These are phyloP conservation scores for Leptarthrus brevirostris DNA, from an alignment of 2,888 invertebrate genomes.

Conservation along the genomic window DNA sequence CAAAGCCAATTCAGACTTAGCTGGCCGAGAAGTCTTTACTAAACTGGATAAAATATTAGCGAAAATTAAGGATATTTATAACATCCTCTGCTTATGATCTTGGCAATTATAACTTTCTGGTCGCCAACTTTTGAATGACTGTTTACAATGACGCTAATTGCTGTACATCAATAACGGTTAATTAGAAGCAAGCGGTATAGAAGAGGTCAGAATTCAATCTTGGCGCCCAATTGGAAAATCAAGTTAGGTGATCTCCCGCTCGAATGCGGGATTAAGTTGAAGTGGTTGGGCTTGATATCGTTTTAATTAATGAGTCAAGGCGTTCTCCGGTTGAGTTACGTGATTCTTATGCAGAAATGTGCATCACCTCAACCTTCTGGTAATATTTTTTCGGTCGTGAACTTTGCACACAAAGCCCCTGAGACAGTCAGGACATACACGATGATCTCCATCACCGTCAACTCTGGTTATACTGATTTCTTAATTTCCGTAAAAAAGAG, in stretches of 20 bases:
- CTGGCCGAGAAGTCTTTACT: neutral
- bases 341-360: constrained; percentile 31
- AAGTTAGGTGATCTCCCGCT: neutral
- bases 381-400: constrained; percentile 10
- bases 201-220: constrained; percentile 25
- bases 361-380: constrained; percentile 31
- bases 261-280: neutral
- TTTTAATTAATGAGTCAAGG: constrained; percentile 46
- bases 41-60: constrained; percentile 18
- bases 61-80: constrained; percentile 40
- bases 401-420: neutral
- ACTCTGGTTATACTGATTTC: constrained; percentile 39
- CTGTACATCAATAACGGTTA: constrained; percentile 45
- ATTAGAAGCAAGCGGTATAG: constrained; percentile 18
- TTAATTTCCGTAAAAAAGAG: constrained; percentile 40
- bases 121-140: constrained; percentile 28
- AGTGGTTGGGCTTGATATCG: constrained; percentile 26
- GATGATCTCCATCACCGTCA: constrained; percentile 37
- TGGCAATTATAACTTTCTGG: constrained; percentile 42
- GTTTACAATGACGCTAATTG: constrained; percentile 43
- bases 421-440: neutral
- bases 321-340: constrained; percentile 36
- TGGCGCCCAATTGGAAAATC: constrained; percentile 5
- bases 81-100: constrained; percentile 35
- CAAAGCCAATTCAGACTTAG: neutral